phyloP scores from a whole-genome alignment of 2,113 vertebrate species.

The Cheirogaleus medius region DNA sequence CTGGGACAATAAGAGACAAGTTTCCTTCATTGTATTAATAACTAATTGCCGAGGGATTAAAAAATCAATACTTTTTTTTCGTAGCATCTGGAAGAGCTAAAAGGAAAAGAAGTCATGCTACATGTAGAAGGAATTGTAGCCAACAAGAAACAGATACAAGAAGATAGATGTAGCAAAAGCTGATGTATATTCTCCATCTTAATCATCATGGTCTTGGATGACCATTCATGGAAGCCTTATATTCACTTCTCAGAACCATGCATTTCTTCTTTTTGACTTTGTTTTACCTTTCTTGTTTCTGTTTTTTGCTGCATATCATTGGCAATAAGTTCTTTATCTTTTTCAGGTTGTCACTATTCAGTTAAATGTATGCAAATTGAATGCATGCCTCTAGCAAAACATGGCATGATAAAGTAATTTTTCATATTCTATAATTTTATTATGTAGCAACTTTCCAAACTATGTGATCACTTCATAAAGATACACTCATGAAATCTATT shows the following conservation, averaged over 20 bases:
- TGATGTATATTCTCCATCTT: slow-evolving; percentile 88
- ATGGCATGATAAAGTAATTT: slow-evolving; percentile 89
- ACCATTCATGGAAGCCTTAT: slow-evolving; percentile 89
- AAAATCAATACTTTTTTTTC: slow-evolving; percentile 80
- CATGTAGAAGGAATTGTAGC: slow-evolving; percentile 84
- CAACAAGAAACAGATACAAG: slow-evolving; percentile 74
- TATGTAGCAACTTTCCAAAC: slow-evolving; percentile 91
- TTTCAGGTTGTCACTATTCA: slow-evolving; percentile 92
- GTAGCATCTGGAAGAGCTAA: slow-evolving; percentile 88
- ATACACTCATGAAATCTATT: slow-evolving; percentile 91
- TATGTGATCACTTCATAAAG: slow-evolving; percentile 91
- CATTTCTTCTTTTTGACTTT: slow-evolving; percentile 92
- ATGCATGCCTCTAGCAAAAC: slow-evolving; percentile 90
- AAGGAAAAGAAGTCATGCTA: slow-evolving; percentile 86
- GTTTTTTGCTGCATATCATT: slow-evolving; percentile 87
- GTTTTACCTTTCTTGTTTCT: slow-evolving; percentile 93
- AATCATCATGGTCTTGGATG: slow-evolving; percentile 87
- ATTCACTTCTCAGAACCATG: slow-evolving; percentile 86
- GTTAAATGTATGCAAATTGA: slow-evolving; percentile 90
- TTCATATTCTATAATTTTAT: slow-evolving; percentile 90
- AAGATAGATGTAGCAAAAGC: slow-evolving; percentile 88
- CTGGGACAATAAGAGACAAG: background rate
- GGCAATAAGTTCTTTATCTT: slow-evolving; percentile 91
- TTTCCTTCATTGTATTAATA: background rate
- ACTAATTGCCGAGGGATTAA: background rate